Evolutionary conservation across 2,797 vertebrate genomes (phyloP).

Genomic region (Notolabrus celidotus): DNA sequence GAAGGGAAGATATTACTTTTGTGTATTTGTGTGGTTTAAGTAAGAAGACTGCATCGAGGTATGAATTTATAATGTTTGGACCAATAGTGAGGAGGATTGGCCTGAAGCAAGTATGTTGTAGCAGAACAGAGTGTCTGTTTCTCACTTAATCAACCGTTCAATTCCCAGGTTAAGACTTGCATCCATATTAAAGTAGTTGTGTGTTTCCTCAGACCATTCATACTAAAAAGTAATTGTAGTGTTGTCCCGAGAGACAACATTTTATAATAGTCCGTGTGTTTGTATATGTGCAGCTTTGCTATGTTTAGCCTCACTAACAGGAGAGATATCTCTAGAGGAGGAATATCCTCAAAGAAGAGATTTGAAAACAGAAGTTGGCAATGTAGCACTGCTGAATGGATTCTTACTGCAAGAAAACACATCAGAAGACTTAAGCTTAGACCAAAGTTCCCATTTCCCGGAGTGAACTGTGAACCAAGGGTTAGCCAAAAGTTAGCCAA

Average conservation of each 20-base stretch:
- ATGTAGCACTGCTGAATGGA: slow-evolving; percentile 13
- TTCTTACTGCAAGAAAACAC: slow-evolving; percentile 7
- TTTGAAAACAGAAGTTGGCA: slow-evolving; percentile 29
- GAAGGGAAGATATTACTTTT: too few relatives aligned
- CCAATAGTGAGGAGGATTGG: slow-evolving; percentile 18
- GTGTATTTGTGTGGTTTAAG: too few relatives aligned
- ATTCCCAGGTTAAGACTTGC: not conserved
- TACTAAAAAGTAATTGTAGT: not conserved
- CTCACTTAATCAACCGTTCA: not conserved
- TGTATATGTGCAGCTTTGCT: not conserved
- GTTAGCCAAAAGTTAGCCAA: too few relatives aligned
- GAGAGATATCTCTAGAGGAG: too few relatives aligned
- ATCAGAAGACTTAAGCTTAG: not conserved
- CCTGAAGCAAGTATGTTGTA: too few relatives aligned
- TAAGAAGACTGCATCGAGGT: too few relatives aligned
- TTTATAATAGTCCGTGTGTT: not conserved
- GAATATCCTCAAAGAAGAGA: slow-evolving; percentile 30
- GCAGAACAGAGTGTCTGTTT: too few relatives aligned
- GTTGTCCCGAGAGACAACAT: slow-evolving; percentile 1
- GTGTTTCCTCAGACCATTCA: not conserved
- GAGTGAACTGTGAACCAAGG: too few relatives aligned
- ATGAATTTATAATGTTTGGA: not conserved
- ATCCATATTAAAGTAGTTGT: not conserved
- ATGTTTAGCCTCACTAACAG: slow-evolving; percentile 27
- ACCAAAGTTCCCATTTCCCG: too few relatives aligned